Percentiles rank a stretch among this genome's conserved stretches.
Evolutionary conservation across 92 coral and sea anemone genomes (phyloP).

Genomic region (Paramuricea clavata): DNA sequence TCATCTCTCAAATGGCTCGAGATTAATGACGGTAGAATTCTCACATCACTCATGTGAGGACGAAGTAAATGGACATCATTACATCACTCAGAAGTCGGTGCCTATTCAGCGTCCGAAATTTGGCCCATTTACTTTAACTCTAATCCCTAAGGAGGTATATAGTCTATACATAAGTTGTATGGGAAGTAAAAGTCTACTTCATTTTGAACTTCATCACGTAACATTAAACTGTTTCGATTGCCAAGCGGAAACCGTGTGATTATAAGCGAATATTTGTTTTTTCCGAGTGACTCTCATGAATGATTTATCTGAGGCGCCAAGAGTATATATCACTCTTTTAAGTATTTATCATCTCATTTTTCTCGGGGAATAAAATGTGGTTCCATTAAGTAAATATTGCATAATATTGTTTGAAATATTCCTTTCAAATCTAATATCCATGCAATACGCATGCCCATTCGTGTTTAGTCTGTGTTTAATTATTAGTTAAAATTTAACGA

Average conservation of each 20-base stretch:
- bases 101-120: conserved; percentile 36
- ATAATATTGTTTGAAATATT: too few relatives aligned
- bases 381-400: neutral
- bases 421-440: neutral
- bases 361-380: neutral
- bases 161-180: neutral
- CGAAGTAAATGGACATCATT: conserved; percentile 8
- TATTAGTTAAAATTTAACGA: neutral
- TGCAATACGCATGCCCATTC: neutral
- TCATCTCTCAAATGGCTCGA: conserved; percentile 25
- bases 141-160: conserved; percentile 46
- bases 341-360: neutral
- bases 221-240: neutral
- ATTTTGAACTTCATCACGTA: neutral
- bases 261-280: neutral
- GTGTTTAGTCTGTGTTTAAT: neutral
- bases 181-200: neutral
- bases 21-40: conserved; percentile 39
- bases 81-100: conserved; percentile 13
- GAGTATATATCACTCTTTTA: neutral
- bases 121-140: conserved; percentile 35
- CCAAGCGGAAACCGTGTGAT: neutral
- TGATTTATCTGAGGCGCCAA: neutral
- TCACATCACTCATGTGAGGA: conserved; percentile 22
- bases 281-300: conserved; percentile 7